Percentiles rank a stretch among this genome's conserved stretches.
Conservation (phyloP, 1,140 invertebrate genomes). For the Hycleus phaleratus region DNA sequence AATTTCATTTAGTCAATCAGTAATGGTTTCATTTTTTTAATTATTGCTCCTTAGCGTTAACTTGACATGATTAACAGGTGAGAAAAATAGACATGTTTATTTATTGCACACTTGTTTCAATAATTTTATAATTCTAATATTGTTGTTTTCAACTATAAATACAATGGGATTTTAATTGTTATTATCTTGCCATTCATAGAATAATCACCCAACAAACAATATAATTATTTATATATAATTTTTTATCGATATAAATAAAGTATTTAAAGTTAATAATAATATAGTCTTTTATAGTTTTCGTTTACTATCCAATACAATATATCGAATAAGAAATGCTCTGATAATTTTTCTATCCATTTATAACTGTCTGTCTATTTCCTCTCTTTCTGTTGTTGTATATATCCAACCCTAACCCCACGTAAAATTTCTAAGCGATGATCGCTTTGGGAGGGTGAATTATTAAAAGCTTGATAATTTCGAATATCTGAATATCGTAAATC, state of each 20-base stretch:
- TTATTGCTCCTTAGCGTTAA: too few species aligned
- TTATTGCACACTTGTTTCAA: too few species aligned
- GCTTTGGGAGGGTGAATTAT: slow-evolving; percentile 30
- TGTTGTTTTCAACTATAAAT: too few species aligned
- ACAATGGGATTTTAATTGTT: too few species aligned
- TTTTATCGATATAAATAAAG: neutral
- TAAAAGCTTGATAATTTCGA: slow-evolving; percentile 35
- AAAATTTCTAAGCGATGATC: slow-evolving; percentile 19
- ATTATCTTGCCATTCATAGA: too few species aligned
- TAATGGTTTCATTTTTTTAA: too few species aligned
- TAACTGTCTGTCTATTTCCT: slow-evolving; percentile 46
- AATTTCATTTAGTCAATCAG: too few species aligned
- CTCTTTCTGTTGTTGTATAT: slow-evolving; percentile 37
- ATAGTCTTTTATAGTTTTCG: slow-evolving; percentile 20
- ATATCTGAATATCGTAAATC: slow-evolving; percentile 33
- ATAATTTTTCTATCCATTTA: slow-evolving; percentile 47
- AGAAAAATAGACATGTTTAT: too few species aligned
- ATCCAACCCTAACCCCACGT: slow-evolving; percentile 17
- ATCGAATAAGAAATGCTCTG: slow-evolving; percentile 42
- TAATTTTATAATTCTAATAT: too few species aligned
- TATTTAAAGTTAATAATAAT: neutral
- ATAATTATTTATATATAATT: neutral
- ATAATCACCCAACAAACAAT: too few species aligned
- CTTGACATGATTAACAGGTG: too few species aligned
- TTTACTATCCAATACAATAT: neutral